Evolutionary conservation across 2,797 vertebrate genomes (phyloP), one percentile per base, ranked within the genome.

Genomic region (Schizopygopsis pylzovi): DNA sequence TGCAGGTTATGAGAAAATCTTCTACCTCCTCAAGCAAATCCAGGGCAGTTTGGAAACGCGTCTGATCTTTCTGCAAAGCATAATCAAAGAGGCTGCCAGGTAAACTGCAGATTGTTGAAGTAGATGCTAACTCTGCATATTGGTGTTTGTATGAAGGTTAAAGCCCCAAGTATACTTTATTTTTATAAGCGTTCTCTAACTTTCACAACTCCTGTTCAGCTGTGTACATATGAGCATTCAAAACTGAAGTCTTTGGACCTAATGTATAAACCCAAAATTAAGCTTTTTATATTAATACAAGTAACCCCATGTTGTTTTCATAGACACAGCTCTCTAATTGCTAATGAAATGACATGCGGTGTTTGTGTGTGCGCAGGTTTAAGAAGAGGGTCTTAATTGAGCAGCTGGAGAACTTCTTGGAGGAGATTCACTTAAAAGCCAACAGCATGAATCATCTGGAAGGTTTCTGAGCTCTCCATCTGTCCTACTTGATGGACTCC

Each of bases 11-110:
- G 97, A 98, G 92, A 97, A 94, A 91, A 99, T 99, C 92, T 99
- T 99, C 95, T 94, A 95, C 90, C 96, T 99, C 92, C 94, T 99
- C 93, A 98, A 98, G 93, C 96, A 98, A 90, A 97, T 99, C 84
- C 96, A 98, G 95, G 98, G 98, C 86, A 97, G 95, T 89, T 94
- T 98, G 91, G 97, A 99, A 89, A 97, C 97, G 0, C 95, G 96
- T 86, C 95, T 99, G 91, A 93, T 98, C 91, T 99, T 99, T 94
- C 94, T 99, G 86, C 97, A 99, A 88, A 97, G 97, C 92, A 94
- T 99, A 91, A 99, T 99, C 93, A 98, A 98, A 94, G 98, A 99
- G 93, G 98, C 98, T 37, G 95, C 97, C 89, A 97, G 98, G 98
- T 99, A 94, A 41, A 9, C 9, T 65, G 6, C 61, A 16, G 28